Evolutionary conservation across 2,113 vertebrate species (phyloP).

Genomic region (Apistogramma diplotaenia): DNA sequence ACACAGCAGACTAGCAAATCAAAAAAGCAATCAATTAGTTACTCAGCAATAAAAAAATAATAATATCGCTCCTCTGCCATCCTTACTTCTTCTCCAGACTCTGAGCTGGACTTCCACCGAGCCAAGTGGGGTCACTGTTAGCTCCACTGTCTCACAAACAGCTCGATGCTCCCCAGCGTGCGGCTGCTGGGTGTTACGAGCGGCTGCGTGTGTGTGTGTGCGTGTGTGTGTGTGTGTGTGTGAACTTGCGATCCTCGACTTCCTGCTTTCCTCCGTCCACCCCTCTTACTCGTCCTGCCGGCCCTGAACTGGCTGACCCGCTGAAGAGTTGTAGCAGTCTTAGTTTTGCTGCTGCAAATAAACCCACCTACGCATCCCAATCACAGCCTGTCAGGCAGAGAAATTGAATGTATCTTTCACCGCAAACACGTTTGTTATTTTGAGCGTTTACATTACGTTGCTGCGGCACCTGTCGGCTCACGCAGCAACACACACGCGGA

Average conservation of each 20-base stretch:
- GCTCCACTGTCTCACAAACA: slow-evolving; percentile 20
- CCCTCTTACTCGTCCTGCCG: neutral
- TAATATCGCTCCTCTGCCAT: neutral
- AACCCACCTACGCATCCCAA: neutral
- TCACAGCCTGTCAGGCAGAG: neutral
- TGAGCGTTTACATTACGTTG: slow-evolving; percentile 6
- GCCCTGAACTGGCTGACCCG: slow-evolving; percentile 40
- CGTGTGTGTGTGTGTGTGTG: slow-evolving; percentile 13
- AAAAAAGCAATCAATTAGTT: neutral
- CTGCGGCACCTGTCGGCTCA: neutral
- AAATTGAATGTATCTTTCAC: neutral
- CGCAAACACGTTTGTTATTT: slow-evolving; percentile 12
- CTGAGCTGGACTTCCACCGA: slow-evolving; percentile 15
- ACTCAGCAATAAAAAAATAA: neutral
- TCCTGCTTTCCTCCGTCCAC: slow-evolving; percentile 6
- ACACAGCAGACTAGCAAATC: neutral
- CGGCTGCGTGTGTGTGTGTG: slow-evolving; percentile 17
- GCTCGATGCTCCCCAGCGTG: slow-evolving; percentile 13
- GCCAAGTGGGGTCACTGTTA: slow-evolving; percentile 6
- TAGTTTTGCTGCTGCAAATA: slow-evolving; percentile 1
- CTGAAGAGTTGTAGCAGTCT: neutral
- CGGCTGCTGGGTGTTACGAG: neutral
- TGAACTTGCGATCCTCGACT: neutral
- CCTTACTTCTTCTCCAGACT: slow-evolving; percentile 7
- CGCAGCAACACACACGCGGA: neutral